Conservation (phyloP, 2,888 invertebrate genomes). For the Petrolisthes manimaculis region DNA sequence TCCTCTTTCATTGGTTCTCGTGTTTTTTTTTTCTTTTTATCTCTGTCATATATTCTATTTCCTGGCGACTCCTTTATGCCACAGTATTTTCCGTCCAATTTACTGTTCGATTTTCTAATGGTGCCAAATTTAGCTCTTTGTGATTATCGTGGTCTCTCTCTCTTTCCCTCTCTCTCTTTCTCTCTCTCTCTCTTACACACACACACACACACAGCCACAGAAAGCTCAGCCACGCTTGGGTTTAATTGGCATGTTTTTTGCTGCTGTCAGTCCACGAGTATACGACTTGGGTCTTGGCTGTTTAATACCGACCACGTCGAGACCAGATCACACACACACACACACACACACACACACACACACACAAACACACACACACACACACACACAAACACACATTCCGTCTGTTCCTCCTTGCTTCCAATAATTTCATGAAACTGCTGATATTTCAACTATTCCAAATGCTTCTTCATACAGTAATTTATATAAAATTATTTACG, state of each 20-base stretch:
- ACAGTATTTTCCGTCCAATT: too few relatives aligned
- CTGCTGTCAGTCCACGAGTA: background rate
- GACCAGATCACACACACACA: too few relatives aligned
- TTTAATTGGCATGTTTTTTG: background rate
- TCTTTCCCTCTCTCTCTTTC: background rate
- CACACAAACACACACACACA: background rate
- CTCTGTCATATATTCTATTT: background rate
- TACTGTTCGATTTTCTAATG: too few relatives aligned
- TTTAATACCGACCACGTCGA: background rate
- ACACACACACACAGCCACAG: background rate
- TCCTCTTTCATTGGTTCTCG: background rate
- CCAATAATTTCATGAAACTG: constrained; percentile 10
- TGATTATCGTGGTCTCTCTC: too few relatives aligned
- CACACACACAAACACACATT: background rate
- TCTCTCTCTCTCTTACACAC: background rate
- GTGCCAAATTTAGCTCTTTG: too few relatives aligned
- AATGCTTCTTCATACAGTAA: background rate
- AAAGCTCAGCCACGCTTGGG: background rate
- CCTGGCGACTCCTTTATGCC: background rate
- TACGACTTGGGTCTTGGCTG: background rate
- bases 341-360: too few relatives aligned
- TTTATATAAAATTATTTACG: too few relatives aligned
- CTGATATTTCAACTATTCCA: background rate
- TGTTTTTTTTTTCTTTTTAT: background rate
- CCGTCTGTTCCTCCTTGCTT: background rate